These are phyloP conservation scores for Colius striatus DNA, from an alignment of 2,113 vertebrate species.

Conservation along the genomic window DNA sequence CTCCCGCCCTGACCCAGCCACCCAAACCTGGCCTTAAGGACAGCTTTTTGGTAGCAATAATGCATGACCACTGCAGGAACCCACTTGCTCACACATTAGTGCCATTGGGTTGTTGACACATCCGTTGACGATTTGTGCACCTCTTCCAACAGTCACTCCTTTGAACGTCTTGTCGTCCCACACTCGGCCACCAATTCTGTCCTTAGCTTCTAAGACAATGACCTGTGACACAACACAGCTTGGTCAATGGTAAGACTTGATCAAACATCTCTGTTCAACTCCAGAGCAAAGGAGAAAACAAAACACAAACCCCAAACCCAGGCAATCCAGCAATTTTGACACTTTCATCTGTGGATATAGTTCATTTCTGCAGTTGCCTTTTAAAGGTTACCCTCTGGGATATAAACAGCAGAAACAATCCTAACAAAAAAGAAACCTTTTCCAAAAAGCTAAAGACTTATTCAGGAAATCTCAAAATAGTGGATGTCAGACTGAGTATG, in stretches of 20 bases:
- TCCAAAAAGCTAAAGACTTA: not conserved
- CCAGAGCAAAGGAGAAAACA: not conserved
- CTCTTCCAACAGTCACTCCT: conserved; percentile 89
- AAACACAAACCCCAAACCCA: rapidly evolving
- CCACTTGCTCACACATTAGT: conserved; percentile 98
- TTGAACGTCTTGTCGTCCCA: conserved; percentile 90
- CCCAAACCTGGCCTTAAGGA: not conserved
- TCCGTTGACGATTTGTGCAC: conserved; percentile 96
- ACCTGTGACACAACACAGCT: conserved; percentile 77
- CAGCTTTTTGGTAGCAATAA: not conserved
- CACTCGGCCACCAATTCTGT: conserved; percentile 92
- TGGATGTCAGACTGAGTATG: not conserved
- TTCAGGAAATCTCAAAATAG: not conserved
- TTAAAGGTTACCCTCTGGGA: not conserved
- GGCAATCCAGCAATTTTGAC: not conserved
- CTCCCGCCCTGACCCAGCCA: not conserved
- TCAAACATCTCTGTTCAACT: not conserved
- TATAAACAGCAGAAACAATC: not conserved
- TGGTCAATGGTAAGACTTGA: not conserved
- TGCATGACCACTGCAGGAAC: conserved; percentile 55
- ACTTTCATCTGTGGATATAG: not conserved
- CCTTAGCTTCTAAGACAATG: conserved; percentile 91
- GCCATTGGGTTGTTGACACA: conserved; percentile 97
- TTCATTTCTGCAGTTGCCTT: not conserved
- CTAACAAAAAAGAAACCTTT: not conserved